Conservation (phyloP, 2,888 invertebrate genomes). For the Rhagium mordax region DNA sequence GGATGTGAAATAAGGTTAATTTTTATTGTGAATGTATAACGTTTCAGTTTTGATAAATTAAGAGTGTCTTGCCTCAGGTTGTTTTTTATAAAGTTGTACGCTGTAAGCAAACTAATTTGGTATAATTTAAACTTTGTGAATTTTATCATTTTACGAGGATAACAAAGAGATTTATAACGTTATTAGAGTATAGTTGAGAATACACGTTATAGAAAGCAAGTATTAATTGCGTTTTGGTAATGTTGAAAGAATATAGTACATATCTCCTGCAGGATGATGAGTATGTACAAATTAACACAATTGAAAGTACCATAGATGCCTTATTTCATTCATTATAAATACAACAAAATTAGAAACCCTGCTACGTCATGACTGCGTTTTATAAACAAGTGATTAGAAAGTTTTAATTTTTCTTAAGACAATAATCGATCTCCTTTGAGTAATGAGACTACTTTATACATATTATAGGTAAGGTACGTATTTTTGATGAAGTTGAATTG, state of each 20-base stretch:
- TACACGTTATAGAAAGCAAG: not conserved
- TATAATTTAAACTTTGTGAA: conserved; percentile 12
- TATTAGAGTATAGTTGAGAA: not conserved
- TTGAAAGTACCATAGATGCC: not conserved
- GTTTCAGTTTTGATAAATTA: conserved; percentile 1
- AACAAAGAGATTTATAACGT: not conserved
- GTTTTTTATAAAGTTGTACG: not conserved
- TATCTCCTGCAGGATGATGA: not conserved
- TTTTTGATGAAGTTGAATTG: no score
- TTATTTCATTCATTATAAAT: no score
- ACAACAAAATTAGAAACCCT: no score
- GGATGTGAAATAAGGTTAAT: not conserved
- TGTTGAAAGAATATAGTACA: no score
- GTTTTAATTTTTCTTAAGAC: no score
- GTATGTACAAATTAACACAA: no score
- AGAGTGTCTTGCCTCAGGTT: not conserved
- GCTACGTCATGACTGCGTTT: no score
- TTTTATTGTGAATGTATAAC: not conserved
- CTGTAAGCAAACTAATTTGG: not conserved
- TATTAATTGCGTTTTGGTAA: not conserved
- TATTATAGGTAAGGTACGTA: no score
- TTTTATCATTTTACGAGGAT: not conserved
- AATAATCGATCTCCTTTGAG: no score
- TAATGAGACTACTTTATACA: no score
- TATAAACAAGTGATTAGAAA: no score